Evolutionary conservation across 2,113 vertebrate species (phyloP), one percentile per base, ranked within the genome.

Genomic region (Notarius quadriscutis): DNA sequence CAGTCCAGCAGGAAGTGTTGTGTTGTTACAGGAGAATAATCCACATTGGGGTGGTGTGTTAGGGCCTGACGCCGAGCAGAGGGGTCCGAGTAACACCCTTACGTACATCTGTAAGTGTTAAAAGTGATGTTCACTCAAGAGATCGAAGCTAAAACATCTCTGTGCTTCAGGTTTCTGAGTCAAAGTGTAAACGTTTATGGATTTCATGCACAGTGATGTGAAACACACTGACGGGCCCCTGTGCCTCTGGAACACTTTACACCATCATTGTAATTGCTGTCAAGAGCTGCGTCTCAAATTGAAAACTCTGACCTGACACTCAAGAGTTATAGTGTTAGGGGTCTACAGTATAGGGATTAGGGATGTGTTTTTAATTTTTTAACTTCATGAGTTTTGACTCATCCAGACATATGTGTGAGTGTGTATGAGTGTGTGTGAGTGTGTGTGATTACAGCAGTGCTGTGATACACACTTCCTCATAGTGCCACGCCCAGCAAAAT

Each of bases 381-480:
- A 20, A 48, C 1, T 51, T 11, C n/a, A 4, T 11, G 48, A 53
- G 77, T 57, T 80, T 57, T 80, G 53, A 80, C 53, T 80, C 78
- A 80, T 58, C 27, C 15, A 80, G 53, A 5, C 6, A 14, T 17
- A 22, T 55, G 77, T 79, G 50, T 25, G 51, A 6, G 25, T 55
- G 51, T n/a, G 50, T 77, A 22, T 50, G 71, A 50, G 34, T 75
- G 72, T 74, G 71, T 75, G 41, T 11, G 48, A 25, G 74, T 17
- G 77, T 57, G 8, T 17, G 14, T 78, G 50, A 78, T n/a, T 80
- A 34, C 17, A 18, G 78, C 53, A 80, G 8, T 11, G 27, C 78
- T 58, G 55, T 80, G 78, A 80, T 60, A 74, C 67, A 84, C 83
- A 74, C 67, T 74, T 84, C 83, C 83, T 72, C 50, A 71, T 53